Base-by-base conservation (phyloP, 2,888 invertebrate genomes). In the Watsonalla cultraria region DNA sequence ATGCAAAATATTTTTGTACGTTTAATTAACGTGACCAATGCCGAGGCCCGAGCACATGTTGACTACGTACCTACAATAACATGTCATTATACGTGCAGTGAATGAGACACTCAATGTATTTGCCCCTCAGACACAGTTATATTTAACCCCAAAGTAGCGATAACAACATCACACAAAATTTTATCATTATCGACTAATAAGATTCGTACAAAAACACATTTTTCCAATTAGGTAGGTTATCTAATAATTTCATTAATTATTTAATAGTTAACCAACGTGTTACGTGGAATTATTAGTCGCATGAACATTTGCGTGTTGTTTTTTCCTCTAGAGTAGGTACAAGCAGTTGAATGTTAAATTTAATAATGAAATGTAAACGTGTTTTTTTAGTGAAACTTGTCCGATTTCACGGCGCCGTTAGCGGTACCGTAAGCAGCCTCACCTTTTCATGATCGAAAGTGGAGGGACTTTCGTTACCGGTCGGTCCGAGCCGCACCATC, bases 401-500 rank as follows among this genome's bases (percentile, higher is more conserved):
- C 14, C 53, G 42, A 14, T 37, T 15, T 47, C 9, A 46, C 8
- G 13, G 33, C 5, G 50, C 34, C 39, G 52, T 39, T 66, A 80
- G 80, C 77, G 72, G 80, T 72, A 70, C 54, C 51, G 54, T 56
- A 58, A 54, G 54, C 55, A 56, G 62, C 61, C 84, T 87, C 76
- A 89, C 88, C 88, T 87, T 81, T 65, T 86, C 84, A 64, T 55
- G 72, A 71, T 87, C 85, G 78, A 78, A 88, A 77, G 78, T 72
- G 60, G 82, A 72, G 70, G 82, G 71, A 73, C 78, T 78, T 67
- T 83, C 84, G 58, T 75, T 60, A 24, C 70, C 54, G 42, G 78
- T 63, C 47, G 86, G 82, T 55, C 84, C 86, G 60, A 89, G 82
- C 58, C 82, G 82, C 72, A 89, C 88, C 90, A 90, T 88, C 68